Conservation (phyloP, 2,113 vertebrate species). For the Bagarius yarrelli region DNA sequence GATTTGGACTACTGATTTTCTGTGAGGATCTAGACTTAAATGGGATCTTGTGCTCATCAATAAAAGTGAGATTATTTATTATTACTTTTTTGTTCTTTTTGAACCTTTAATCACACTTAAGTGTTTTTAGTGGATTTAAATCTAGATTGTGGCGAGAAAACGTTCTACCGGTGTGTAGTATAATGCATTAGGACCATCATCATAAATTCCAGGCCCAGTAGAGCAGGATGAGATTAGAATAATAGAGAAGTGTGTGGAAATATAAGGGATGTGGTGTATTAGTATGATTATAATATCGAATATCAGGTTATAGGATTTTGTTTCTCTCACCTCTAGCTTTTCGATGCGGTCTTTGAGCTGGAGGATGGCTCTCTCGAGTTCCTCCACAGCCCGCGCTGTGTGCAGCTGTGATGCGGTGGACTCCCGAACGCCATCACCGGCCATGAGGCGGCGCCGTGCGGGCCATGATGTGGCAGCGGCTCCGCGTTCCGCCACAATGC, state of each 20-base stretch:
- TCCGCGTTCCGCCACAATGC: constrained; percentile 65
- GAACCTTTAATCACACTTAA: too few species aligned
- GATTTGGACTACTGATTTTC: not conserved
- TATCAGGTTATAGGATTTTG: not conserved
- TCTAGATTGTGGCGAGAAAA: too few species aligned
- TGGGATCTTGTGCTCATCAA: too few species aligned
- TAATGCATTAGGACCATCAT: too few species aligned
- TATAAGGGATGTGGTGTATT: too few species aligned
- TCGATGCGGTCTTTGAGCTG: constrained; percentile 92
- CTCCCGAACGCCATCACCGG: constrained; percentile 79
- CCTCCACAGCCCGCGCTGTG: constrained; percentile 77
- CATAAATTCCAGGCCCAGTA: not conserved
- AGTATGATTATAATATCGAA: not conserved
- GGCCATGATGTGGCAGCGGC: constrained; percentile 65
- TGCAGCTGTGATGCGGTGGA: constrained; percentile 67
- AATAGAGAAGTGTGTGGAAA: not conserved
- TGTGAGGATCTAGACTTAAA: not conserved
- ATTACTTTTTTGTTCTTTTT: not conserved
- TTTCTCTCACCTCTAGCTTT: constrained; percentile 83
- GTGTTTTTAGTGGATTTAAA: too few species aligned
- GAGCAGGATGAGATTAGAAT: not conserved
- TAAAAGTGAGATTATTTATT: not conserved
- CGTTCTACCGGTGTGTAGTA: too few species aligned
- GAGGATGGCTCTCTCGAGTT: constrained; percentile 89
- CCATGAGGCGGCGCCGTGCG: constrained; percentile 79